Base-by-base conservation (phyloP, 2,113 vertebrate genomes). In the Ophiodon elongatus region DNA sequence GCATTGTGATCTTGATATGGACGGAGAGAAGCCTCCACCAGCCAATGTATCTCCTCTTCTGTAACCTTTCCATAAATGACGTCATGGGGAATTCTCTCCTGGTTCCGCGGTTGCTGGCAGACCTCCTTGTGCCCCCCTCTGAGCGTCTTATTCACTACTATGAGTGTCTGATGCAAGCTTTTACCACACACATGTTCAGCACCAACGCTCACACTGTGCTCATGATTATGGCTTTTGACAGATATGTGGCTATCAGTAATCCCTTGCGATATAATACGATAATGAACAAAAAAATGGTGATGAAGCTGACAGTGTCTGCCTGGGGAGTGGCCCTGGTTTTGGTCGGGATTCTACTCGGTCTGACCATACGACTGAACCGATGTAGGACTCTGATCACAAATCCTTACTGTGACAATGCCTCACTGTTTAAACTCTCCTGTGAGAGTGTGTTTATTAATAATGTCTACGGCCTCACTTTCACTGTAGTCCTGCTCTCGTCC, bases 21-120 rank as follows among this genome's bases (percentile, higher is more conserved):
- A 60, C 15, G 0, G 80, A 94, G 21, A 88, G 70, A 25, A 91
- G 83, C 66, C 91, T 95, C 11, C 94, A 94, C 10, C 82, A 93
- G 74, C 94, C 94, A 45, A 94, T 95, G 94, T 94, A 94, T 21
- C 79, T 95, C 33, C 89, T 95, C 1, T 91, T 92, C 76, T 94
- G 92, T 23, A 95, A 93, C 85, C 73, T 95, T 33, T 39, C 88
- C 17, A 57, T 92, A 13, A 93, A 92, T 17, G 90, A 93, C 13
- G 19, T 92, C 0, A 82, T 92, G 21, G 80, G 90, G 4, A 90
- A 80, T 52, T 84, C 90, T 2, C 67, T 70, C 7, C 35, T 91
- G 52, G 45, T 93, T 21, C 93, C 92, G 0, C 83, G 76, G 1
- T 1, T 93, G 29, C 27, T 94, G 21, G 13, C n/a, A 0, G 90